These are phyloP conservation scores for Eristalis tenax DNA, from an alignment of 2,888 invertebrate genomes.

Conservation along the genomic window DNA sequence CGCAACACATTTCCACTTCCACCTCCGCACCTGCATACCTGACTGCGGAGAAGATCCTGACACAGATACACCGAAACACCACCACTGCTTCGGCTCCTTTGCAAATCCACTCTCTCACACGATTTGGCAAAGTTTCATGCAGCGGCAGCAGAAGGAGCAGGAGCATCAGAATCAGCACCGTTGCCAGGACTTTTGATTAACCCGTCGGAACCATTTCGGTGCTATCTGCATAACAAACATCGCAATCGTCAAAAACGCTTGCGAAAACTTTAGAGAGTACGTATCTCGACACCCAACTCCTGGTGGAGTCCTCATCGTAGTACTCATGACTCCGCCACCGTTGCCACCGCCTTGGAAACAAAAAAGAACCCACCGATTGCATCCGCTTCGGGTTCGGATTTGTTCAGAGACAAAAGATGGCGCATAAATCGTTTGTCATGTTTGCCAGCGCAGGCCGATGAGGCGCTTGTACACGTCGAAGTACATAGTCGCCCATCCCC, in stretches of 20 bases:
- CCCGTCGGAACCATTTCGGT: slow-evolving; percentile 61
- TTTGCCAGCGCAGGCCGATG: not conserved
- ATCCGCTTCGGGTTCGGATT: slow-evolving; percentile 45
- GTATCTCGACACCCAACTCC: not conserved
- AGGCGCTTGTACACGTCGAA: slow-evolving; percentile 2
- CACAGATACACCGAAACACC: not conserved
- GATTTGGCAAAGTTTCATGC: slow-evolving; percentile 52
- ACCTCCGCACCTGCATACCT: not conserved
- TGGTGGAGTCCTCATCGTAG: too few species aligned
- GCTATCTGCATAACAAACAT: slow-evolving; percentile 68
- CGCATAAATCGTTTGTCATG: slow-evolving; percentile 64
- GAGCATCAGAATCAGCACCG: not conserved
- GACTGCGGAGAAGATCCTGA: slow-evolving; percentile 7
- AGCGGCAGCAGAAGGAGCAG: slow-evolving; percentile 23
- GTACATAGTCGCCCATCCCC: slow-evolving; percentile 21
- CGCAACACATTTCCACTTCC: not conserved
- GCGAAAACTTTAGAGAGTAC: slow-evolving; percentile 29
- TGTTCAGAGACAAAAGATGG: slow-evolving; percentile 61
- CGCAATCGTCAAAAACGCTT: slow-evolving; percentile 57
- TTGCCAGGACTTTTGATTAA: slow-evolving; percentile 58
- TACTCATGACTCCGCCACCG: not conserved
- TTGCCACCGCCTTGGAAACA: too few species aligned
- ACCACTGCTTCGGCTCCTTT: not conserved
- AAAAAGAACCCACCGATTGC: slow-evolving; percentile 54
- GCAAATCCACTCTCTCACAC: slow-evolving; percentile 7